These are phyloP conservation scores for Coptodon bakossiorum DNA, from an alignment of 2,113 vertebrate species.

Conservation along the genomic window DNA sequence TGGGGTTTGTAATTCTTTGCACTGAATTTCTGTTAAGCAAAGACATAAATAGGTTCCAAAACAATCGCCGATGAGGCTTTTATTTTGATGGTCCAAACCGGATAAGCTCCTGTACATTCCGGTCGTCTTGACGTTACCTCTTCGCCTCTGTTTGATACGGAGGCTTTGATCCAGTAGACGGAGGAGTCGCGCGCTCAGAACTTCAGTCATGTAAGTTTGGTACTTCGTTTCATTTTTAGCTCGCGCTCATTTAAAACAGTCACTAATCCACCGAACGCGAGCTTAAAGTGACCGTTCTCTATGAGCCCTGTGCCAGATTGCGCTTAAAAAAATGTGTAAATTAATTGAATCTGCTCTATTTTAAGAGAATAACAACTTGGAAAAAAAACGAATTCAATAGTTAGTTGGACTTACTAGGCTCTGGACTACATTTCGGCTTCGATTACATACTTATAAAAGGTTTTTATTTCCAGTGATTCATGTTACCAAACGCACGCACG, in stretches of 20 bases:
- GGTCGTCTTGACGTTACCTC: rapidly evolving
- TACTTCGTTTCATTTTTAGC: background rate
- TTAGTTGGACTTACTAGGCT: background rate
- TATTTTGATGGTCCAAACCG: background rate
- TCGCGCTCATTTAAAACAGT: background rate
- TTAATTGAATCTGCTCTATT: background rate
- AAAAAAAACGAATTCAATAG: rapidly evolving
- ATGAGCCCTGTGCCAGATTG: background rate
- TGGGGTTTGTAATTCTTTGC: background rate
- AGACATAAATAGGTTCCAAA: background rate
- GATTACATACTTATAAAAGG: background rate
- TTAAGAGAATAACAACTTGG: background rate
- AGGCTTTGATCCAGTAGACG: background rate
- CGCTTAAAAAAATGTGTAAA: background rate
- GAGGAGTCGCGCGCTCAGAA: rapidly evolving
- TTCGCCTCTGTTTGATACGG: background rate
- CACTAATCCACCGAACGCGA: background rate
- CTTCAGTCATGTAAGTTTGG: constrained; percentile 5
- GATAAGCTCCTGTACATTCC: background rate
- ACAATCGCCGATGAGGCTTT: background rate
- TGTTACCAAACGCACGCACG: background rate
- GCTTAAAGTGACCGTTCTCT: rapidly evolving
- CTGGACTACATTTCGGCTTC: background rate
- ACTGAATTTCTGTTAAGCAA: background rate
- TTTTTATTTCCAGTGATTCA: background rate